A percentile compares a stretch with the other conserved stretches of the same genome.
Conservation (phyloP, 2,888 invertebrate species). For the Leptopterna dolabrata region DNA sequence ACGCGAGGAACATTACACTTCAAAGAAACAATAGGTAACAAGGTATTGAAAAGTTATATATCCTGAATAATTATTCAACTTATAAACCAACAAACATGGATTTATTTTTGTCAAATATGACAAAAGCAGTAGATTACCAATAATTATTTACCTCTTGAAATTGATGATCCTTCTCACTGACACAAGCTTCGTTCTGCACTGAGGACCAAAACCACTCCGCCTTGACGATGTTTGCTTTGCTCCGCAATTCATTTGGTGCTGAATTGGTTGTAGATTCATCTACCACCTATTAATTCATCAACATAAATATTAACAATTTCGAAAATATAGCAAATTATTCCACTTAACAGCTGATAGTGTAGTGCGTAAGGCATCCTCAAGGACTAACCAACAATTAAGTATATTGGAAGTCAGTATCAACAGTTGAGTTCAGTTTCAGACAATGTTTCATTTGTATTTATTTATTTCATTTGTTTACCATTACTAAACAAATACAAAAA, state of each 20-base stretch:
- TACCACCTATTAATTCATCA: slow-evolving; percentile 75
- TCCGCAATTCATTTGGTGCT: slow-evolving; percentile 78
- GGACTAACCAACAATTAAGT: no score
- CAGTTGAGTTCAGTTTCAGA: no score
- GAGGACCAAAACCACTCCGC: slow-evolving; percentile 99
- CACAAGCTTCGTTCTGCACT: slow-evolving; percentile 93
- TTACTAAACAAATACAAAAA: no score
- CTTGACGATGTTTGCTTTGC: slow-evolving; percentile 82
- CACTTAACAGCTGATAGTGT: neutral
- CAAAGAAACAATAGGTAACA: no score
- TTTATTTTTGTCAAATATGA: neutral
- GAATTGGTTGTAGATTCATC: slow-evolving; percentile 81
- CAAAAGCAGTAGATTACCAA: no score
- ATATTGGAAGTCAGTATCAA: no score
- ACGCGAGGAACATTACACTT: no score
- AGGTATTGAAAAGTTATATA: no score
- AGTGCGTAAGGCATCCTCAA: no score
- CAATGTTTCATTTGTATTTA: no score
- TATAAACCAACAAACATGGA: neutral
- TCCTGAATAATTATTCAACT: neutral
- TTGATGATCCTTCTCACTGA: slow-evolving; percentile 89
- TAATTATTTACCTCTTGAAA: slow-evolving; percentile 77
- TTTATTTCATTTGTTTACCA: no score
- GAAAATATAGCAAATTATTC: neutral
- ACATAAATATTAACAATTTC: slow-evolving; percentile 61